Base-by-base conservation (phyloP, 1,140 invertebrate species). In the Drosophila persimilis region DNA sequence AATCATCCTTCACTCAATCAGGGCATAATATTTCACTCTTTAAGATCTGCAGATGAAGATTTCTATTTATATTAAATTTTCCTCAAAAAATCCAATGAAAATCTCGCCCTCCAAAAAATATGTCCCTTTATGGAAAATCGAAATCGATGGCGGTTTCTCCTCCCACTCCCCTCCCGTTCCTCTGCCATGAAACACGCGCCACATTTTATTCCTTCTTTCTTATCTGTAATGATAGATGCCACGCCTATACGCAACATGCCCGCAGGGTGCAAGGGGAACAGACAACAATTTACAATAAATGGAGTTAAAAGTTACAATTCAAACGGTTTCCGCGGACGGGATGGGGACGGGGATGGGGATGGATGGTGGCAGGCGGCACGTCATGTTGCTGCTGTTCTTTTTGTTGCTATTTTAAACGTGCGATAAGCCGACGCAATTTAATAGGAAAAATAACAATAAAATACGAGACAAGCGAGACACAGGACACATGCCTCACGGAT, bases 371-470 rank as follows among this genome's bases (percentile, higher is more conserved):
- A 53, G 69, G 47, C 52, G 53, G 35, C 35, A 39, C 35, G 35
- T 13, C 35, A 39, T 13, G 64, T 44, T 53, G 47, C 62, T 57
- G 58, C 47, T 59, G 24, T 47, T 63, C 66, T 85, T 80, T 63
- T 75, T 84, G 75, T 61, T 76, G 80, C 50, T 67, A 59, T 86
- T 85, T 88, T 88, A 79, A 88, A 88, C 83, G 83, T 88, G 83
- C 83, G 83, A 88, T 88, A 88, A 88, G 83, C 83, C 79, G 63
- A 88, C 78, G 78, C 83, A 88, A 88, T 88, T 88, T 88, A 88
- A 88, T 88, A 88, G 83, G 78, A 88, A 88, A 88, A 88, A 88
- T 88, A 88, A 88, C 83, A 88, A 88, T 88, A 88, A 88, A 88
- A 88, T 79, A 83, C 83, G 70, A 70, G 73, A 85, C 80, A 73